A percentile compares a stretch with the other conserved stretches of the same genome.
These are phyloP conservation scores for Thaumatotibia leucotreta DNA, from an alignment of 1,140 invertebrate genomes.

Conservation along the genomic window DNA sequence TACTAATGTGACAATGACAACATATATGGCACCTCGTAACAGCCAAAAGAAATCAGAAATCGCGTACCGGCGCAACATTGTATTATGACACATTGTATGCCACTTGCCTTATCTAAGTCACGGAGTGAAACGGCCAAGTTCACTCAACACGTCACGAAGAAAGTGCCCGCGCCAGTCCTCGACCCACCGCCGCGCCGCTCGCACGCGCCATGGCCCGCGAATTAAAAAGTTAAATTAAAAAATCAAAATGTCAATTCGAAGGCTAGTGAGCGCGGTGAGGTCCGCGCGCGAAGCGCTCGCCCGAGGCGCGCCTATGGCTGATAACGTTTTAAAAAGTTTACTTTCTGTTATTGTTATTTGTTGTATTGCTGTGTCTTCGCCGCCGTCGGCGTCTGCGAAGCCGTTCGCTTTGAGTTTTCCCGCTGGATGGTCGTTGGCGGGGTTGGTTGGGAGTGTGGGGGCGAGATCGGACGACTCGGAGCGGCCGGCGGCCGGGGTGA, in stretches of 20 bases:
- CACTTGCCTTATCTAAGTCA: neutral
- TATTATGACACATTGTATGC: neutral
- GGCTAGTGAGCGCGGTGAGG: slow-evolving; percentile 55
- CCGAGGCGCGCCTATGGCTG: slow-evolving; percentile 50
- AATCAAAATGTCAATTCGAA: slow-evolving; percentile 54
- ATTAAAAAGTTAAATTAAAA: slow-evolving; percentile 7
- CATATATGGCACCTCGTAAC: neutral
- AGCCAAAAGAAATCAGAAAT: neutral
- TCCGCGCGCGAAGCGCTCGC: slow-evolving; percentile 53
- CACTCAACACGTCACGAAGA: slow-evolving; percentile 51
- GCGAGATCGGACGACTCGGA: slow-evolving; percentile 46
- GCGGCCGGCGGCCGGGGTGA: slow-evolving; percentile 54
- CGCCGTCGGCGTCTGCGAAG: slow-evolving; percentile 66
- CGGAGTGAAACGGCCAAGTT: slow-evolving; percentile 15
- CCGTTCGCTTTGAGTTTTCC: slow-evolving; percentile 74
- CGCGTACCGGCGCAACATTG: neutral
- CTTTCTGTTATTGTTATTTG: slow-evolving; percentile 58
- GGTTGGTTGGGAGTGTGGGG: slow-evolving; percentile 52
- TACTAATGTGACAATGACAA: no score
- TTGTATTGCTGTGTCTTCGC: slow-evolving; percentile 63
- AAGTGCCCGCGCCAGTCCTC: slow-evolving; percentile 37
- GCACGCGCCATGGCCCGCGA: slow-evolving; percentile 39
- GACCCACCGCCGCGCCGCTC: slow-evolving; percentile 26
- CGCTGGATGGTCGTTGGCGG: slow-evolving; percentile 62
- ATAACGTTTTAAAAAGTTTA: slow-evolving; percentile 56